Evolutionary conservation across 2,888 invertebrate species (phyloP), one percentile per base, ranked within the genome.

Genomic region (Aleiodes testaceus): DNA sequence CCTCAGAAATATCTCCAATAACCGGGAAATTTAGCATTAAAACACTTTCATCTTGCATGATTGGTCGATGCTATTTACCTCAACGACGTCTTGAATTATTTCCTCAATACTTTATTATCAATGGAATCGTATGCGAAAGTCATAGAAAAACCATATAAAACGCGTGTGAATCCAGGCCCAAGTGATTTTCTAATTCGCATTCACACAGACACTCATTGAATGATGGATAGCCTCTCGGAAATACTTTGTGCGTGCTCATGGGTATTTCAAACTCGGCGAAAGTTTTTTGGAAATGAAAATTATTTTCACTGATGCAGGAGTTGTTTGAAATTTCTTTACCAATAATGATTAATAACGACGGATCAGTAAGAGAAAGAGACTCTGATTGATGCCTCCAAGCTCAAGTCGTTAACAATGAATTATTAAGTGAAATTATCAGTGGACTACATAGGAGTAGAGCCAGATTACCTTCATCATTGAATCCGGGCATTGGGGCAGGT

Each of bases 401-500:
- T 26, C 0, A 11, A 36, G 9, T 36, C 36, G 36, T 36, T 36
- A 36, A 18, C 16, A 22, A 9, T 14, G 14, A 30, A 30, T 22
- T 26, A 59, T 14, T 18, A 16, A 42, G 3, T 42, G 18, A 42
- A 36, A 42, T 36, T 9, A 36, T 36, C 36, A 42, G 42, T 42
- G 11, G 55, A 14, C 30, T 55, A 14, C 36, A 55, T 55, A 16
- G 30, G n/a, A 55, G n/a, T 50, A 16, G 36, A 36, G 20, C 50
- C 74, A 76, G 78, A 82, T 81, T 81, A 76, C 77, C 79, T 79
- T 79, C 80, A 30, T 80, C 78, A 80, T 84, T 81, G 80, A 76
- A 78, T 70, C 66, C 80, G 78, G 81, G 82, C 84, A 82, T 85
- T 82, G 83, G 80, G 81, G 80, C 81, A 76, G 78, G 75, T 79